A percentile compares a stretch with the other conserved stretches of the same genome.
Evolutionary conservation across 2,113 vertebrate species (phyloP).

Genomic region (Osmerus eperlanus): DNA sequence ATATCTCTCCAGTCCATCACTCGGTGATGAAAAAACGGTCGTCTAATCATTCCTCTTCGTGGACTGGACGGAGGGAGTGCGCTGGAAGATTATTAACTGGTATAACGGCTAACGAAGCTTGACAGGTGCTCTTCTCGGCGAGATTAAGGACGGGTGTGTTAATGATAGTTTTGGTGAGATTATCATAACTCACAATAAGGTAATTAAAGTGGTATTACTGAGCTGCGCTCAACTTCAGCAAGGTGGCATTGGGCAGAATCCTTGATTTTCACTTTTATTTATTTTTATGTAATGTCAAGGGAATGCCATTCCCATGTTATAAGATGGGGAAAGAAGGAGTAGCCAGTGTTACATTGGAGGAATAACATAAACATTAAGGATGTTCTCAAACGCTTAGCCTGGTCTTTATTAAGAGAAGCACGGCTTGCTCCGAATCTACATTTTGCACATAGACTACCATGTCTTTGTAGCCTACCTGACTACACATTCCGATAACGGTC

Average conservation of each 20-base stretch:
- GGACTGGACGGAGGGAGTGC: constrained; percentile 9
- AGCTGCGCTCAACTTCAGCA: constrained; percentile 56
- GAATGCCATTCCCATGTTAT: too few relatives aligned
- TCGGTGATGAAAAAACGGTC: constrained; percentile 55
- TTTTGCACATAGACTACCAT: too few relatives aligned
- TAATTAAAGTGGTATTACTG: constrained; percentile 69
- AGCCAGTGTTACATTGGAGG: too few relatives aligned
- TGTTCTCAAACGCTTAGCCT: too few relatives aligned
- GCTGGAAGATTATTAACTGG: constrained; percentile 60
- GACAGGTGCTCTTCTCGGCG: constrained; percentile 63
- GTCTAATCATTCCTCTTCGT: constrained; percentile 53
- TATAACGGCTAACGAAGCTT: constrained; percentile 65
- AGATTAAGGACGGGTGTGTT: constrained; percentile 67
- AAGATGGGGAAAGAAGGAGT: too few relatives aligned
- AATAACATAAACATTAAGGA: too few relatives aligned
- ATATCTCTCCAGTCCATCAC: constrained; percentile 32
- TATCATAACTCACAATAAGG: constrained; percentile 73
- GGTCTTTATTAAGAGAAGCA: too few relatives aligned
- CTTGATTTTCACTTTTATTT: neutral
- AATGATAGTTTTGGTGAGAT: constrained; percentile 64
- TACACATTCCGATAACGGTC: too few relatives aligned
- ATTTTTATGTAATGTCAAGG: too few relatives aligned
- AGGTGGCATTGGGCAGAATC: constrained; percentile 36
- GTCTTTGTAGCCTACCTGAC: neutral
- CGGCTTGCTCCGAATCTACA: too few relatives aligned